Evolutionary conservation across 2,797 vertebrate species (phyloP).

Genomic region (Tauraco hartlaubi): DNA sequence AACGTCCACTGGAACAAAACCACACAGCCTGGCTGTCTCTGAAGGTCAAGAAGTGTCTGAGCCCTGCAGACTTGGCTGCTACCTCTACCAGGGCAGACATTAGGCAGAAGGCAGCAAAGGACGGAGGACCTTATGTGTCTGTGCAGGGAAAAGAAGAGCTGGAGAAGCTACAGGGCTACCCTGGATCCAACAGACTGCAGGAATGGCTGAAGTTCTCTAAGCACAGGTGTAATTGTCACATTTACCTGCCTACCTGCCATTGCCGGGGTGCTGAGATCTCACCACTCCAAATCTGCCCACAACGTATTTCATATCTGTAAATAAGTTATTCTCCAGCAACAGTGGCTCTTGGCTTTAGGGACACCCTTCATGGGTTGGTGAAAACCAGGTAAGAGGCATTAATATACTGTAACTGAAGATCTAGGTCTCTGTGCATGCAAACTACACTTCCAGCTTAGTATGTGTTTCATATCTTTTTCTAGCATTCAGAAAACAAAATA

Average conservation of each 20-base stretch:
- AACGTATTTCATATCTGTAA: rapidly evolving
- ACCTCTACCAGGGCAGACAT: neutral
- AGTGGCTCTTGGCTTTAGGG: neutral
- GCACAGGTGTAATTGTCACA: neutral
- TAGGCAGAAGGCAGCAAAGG: neutral
- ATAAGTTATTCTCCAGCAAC: neutral
- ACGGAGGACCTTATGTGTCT: rapidly evolving
- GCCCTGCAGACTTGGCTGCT: neutral
- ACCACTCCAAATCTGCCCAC: neutral
- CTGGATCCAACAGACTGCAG: neutral
- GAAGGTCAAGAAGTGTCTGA: neutral
- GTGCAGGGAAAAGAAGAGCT: neutral
- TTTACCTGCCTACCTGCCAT: neutral
- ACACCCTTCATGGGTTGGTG: neutral
- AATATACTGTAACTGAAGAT: neutral
- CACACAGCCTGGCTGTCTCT: neutral
- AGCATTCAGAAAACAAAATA: neutral
- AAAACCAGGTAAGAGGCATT: neutral
- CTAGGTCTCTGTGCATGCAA: neutral
- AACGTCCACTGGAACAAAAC: neutral
- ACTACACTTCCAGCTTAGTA: neutral
- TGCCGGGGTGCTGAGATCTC: neutral
- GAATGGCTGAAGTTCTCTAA: neutral
- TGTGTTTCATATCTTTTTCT: neutral
- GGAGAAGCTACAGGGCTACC: neutral